Percentiles rank a stretch among this genome's conserved stretches.
Conservation (phyloP, 2,888 invertebrate species). For the Caenorhabditis doughertyi region DNA sequence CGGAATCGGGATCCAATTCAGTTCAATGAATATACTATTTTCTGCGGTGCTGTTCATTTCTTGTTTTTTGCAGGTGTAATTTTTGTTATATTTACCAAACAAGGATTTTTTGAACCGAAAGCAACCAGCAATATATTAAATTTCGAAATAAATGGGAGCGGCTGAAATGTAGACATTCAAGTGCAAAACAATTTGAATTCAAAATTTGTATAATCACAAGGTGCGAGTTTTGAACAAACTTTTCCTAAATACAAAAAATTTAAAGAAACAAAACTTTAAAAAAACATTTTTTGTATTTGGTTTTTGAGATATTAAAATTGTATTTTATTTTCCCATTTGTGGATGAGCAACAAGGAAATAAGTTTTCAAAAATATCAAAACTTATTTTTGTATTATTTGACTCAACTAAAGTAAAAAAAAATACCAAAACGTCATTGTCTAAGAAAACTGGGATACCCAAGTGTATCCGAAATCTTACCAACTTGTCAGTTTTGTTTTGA, state of each 20-base stretch:
- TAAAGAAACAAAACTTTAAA: neutral
- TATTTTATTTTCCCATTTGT: neutral
- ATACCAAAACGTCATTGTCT: conserved; percentile 25
- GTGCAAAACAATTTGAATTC: neutral
- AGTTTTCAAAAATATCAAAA: neutral
- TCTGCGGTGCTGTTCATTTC: neutral
- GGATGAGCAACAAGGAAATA: too few species aligned
- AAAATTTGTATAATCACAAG: conserved; percentile 1
- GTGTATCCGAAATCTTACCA: conserved; percentile 53
- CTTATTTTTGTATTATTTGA: too few species aligned
- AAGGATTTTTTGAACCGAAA: neutral
- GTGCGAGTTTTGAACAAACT: neutral
- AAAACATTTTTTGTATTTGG: conserved; percentile 9
- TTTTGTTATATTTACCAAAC: conserved; percentile 13
- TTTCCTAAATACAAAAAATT: neutral
- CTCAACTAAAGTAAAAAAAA: conserved; percentile 7
- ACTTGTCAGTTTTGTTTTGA: conserved; percentile 62
- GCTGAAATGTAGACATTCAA: neutral
- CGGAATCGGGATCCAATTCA: neutral
- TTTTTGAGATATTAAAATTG: neutral
- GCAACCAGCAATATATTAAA: neutral
- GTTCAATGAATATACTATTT: conserved; percentile 7
- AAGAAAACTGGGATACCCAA: conserved; percentile 18
- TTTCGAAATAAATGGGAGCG: neutral
- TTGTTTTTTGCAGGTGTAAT: conserved; percentile 7